phyloP scores from a whole-genome alignment of 2,113 vertebrate genomes.

The Sebastes fasciatus region DNA sequence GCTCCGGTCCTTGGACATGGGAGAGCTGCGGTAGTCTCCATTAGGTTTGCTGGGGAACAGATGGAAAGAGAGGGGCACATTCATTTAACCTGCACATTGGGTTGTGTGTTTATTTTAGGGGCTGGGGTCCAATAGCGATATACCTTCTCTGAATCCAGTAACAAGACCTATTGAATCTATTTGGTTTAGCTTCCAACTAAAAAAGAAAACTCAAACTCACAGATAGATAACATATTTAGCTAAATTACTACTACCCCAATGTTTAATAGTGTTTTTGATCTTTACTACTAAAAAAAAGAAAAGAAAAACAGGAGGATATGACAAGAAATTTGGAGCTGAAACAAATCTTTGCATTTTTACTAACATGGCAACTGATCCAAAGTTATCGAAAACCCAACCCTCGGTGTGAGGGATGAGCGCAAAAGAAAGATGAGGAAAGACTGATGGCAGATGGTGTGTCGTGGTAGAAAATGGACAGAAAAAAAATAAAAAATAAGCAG shows the following conservation, averaged over 20 bases:
- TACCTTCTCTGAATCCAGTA: not conserved
- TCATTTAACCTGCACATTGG: not conserved
- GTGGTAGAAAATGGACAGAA: not conserved
- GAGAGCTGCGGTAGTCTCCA: slow-evolving; percentile 89
- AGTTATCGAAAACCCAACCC: not conserved
- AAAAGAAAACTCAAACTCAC: not conserved
- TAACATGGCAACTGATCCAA: not conserved
- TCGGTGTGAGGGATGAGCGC: not conserved
- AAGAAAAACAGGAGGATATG: not conserved
- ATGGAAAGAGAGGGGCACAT: not conserved
- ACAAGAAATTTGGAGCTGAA: not conserved
- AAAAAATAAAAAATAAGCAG: not conserved
- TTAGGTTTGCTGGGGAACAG: slow-evolving; percentile 87
- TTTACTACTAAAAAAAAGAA: not conserved
- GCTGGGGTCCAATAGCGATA: not conserved
- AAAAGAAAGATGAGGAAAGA: not conserved
- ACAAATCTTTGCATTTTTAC: not conserved
- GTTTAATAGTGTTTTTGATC: not conserved
- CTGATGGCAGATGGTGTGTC: not conserved
- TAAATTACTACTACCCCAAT: not conserved
- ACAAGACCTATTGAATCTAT: not conserved
- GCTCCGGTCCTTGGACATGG: slow-evolving; percentile 88
- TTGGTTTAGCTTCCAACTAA: too few species aligned
- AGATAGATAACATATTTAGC: not conserved
- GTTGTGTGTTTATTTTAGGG: not conserved